Percentiles rank a stretch among this genome's conserved stretches.
Conservation (phyloP, 2,888 invertebrate species). For the Dynastes hyllus region DNA sequence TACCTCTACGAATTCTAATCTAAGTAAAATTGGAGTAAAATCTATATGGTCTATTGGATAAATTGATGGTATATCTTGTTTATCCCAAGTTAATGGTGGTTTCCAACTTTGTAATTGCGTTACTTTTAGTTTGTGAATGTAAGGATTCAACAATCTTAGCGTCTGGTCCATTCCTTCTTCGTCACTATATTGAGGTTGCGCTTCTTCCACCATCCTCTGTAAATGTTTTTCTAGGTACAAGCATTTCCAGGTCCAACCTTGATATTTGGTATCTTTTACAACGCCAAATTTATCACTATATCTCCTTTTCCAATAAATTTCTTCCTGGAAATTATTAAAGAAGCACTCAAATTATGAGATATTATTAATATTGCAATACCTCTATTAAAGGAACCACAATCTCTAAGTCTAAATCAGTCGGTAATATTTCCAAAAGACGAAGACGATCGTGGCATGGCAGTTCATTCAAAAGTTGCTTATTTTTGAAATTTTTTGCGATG, state of each 20-base stretch:
- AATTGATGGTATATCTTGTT: conserved; percentile 68
- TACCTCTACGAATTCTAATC: conserved; percentile 74
- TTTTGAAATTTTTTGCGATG: conserved; percentile 72
- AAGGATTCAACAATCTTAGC: conserved; percentile 69
- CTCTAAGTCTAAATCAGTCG: conserved; percentile 76
- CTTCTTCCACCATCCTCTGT: conserved; percentile 66
- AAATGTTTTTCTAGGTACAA: conserved; percentile 68
- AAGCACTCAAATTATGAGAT: conserved; percentile 5
- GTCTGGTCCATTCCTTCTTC: conserved; percentile 66
- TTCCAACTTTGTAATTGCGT: conserved; percentile 74
- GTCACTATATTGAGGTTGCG: conserved; percentile 67
- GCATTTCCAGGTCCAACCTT: conserved; percentile 68
- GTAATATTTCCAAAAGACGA: conserved; percentile 76
- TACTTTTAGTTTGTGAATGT: conserved; percentile 72
- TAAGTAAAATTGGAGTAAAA: conserved; percentile 73
- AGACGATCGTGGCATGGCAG: conserved; percentile 76
- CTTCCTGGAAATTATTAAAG: conserved; percentile 65
- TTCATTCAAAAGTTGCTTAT: conserved; percentile 73
- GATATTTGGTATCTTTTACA: conserved; percentile 60
- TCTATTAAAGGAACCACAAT: conserved; percentile 74
- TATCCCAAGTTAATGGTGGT: conserved; percentile 70
- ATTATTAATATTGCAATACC: conserved; percentile 62
- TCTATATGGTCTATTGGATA: conserved; percentile 75
- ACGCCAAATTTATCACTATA: conserved; percentile 67
- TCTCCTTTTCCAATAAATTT: conserved; percentile 79